Evolutionary conservation across 2,888 invertebrate genomes (phyloP).

Genomic region (Cordilura impudica): DNA sequence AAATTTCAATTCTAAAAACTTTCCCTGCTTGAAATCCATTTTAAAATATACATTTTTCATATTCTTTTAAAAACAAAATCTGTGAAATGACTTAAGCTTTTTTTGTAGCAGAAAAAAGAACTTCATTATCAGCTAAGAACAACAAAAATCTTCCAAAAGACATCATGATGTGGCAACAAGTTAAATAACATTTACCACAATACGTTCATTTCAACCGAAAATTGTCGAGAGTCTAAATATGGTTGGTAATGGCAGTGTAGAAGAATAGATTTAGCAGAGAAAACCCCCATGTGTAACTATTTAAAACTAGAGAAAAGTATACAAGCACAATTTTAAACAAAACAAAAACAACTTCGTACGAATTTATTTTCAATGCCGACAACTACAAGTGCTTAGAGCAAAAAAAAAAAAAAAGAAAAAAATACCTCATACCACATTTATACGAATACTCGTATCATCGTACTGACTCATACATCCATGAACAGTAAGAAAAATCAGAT

Average conservation of each 20-base stretch:
- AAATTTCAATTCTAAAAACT: not conserved
- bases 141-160: constrained; percentile 50
- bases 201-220: constrained; percentile 44
- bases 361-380: constrained; percentile 47
- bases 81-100: constrained; percentile 4
- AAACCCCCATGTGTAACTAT: constrained; percentile 31
- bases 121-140: constrained; percentile 1
- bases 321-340: not conserved
- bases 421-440: constrained; percentile 45
- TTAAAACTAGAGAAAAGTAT: constrained; percentile 8
- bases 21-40: not conserved
- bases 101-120: not conserved
- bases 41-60: not conserved
- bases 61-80: not conserved
- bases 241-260: not conserved
- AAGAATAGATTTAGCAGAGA: constrained; percentile 3
- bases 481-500: no score
- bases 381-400: constrained; percentile 35
- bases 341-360: not conserved
- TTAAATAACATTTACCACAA: constrained; percentile 59
- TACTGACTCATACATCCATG: not conserved
- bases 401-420: no score
- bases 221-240: not conserved
- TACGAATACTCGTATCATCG: not conserved
- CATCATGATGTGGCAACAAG: constrained; percentile 61